Percentiles rank a stretch among this genome's conserved stretches.
Evolutionary conservation across 2,797 vertebrate genomes (phyloP).

Genomic region (Falco concolor): DNA sequence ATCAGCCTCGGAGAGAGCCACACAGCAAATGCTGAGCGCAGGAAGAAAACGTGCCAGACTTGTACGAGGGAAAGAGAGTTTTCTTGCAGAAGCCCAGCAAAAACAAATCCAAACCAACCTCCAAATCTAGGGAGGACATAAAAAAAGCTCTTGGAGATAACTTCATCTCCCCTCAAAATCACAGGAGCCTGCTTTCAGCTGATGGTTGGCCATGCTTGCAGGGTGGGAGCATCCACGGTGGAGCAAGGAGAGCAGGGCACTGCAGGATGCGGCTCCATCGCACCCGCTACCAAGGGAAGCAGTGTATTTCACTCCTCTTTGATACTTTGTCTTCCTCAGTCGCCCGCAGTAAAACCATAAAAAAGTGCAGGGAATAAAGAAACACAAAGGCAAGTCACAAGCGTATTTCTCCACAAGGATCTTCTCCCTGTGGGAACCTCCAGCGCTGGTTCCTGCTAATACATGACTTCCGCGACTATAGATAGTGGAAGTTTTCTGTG

Average conservation of each 20-base stretch:
- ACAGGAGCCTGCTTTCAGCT: background rate
- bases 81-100: background rate
- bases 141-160: background rate
- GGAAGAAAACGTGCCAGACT: background rate
- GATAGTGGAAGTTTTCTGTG: slow-evolving; percentile 44
- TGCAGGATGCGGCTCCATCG: fast-evolving
- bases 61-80: background rate
- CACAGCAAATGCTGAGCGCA: background rate
- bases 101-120: background rate
- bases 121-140: background rate
- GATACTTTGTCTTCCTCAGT: background rate
- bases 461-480: background rate
- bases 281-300: background rate
- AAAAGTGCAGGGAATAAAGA: background rate
- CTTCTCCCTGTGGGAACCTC: slow-evolving; percentile 38
- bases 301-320: background rate
- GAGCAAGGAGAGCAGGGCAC: background rate
- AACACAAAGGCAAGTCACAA: background rate
- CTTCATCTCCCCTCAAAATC: background rate
- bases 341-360: background rate
- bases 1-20: background rate
- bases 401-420: background rate
- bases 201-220: fast-evolving
- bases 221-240: fast-evolving
- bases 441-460: background rate